These are phyloP conservation scores for Ormyrus rosae DNA, from an alignment of 2,888 invertebrate species.

Conservation along the genomic window DNA sequence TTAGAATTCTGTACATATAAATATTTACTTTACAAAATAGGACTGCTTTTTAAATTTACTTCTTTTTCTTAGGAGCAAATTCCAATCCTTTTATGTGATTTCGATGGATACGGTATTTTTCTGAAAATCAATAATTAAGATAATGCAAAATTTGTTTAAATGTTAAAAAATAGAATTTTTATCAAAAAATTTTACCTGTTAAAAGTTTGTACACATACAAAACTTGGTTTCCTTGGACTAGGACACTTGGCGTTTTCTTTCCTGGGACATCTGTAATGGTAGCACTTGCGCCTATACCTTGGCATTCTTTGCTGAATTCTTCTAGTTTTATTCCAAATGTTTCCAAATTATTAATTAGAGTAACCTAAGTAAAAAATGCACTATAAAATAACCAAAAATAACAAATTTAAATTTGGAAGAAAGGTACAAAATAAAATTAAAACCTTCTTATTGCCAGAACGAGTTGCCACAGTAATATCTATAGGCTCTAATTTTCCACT, in stretches of 20 bases:
- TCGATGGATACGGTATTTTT: slow-evolving; percentile 86
- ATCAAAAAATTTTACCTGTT: slow-evolving; percentile 71
- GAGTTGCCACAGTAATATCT: slow-evolving; percentile 85
- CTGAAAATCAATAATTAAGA: slow-evolving; percentile 74
- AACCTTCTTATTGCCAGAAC: slow-evolving; percentile 93
- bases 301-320: slow-evolving; percentile 89
- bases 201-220: slow-evolving; percentile 78
- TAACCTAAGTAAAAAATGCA: slow-evolving; percentile 79
- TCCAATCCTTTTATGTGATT: slow-evolving; percentile 86
- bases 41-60: slow-evolving; percentile 62
- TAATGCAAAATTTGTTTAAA: slow-evolving; percentile 43
- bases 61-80: slow-evolving; percentile 84
- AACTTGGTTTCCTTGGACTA: slow-evolving; percentile 95
- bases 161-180: background rate
- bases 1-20: slow-evolving; percentile 14
- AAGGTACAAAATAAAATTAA: slow-evolving; percentile 30
- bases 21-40: background rate
- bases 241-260: slow-evolving; percentile 85
- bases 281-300: slow-evolving; percentile 92
- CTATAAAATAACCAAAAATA: slow-evolving; percentile 3
- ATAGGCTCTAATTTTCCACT: slow-evolving; percentile 87
- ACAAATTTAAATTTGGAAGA: background rate
- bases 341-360: slow-evolving; percentile 92
- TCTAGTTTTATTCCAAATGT: slow-evolving; percentile 88
- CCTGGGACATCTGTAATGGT: slow-evolving; percentile 86